Evolutionary conservation across 2,113 vertebrate genomes (phyloP).

Genomic region (Daboia siamensis): DNA sequence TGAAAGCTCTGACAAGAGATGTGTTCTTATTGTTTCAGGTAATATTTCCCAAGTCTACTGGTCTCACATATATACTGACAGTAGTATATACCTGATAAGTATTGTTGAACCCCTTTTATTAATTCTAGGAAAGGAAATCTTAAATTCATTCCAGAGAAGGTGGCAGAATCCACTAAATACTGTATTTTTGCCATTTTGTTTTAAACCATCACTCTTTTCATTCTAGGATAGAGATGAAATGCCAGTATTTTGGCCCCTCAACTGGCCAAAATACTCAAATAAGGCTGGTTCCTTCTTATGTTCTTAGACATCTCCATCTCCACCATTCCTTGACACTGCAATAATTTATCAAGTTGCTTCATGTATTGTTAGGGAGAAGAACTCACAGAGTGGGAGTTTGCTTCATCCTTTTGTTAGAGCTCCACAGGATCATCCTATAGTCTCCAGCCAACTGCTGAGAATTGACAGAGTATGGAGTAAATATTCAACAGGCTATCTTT

Average conservation of each 20-base stretch:
- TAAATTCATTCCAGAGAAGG: background rate
- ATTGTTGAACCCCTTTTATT: fast-evolving
- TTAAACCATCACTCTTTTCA: background rate
- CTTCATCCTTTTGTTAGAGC: constrained; percentile 76
- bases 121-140: background rate
- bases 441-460: constrained; percentile 83
- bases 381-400: constrained; percentile 66
- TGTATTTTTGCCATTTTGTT: background rate
- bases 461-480: constrained; percentile 70
- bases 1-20: constrained; percentile 16
- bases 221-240: background rate
- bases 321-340: constrained; percentile 68
- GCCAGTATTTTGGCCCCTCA: background rate
- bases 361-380: constrained; percentile 71
- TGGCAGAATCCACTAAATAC: background rate
- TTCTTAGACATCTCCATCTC: constrained; percentile 75
- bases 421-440: constrained; percentile 72
- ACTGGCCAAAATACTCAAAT: constrained; percentile 46
- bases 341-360: constrained; percentile 82
- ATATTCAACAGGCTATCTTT: constrained; percentile 74
- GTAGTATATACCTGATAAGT: background rate
- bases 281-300: constrained; percentile 60
- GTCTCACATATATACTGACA: constrained; percentile 35
- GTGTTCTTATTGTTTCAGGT: constrained; percentile 52
- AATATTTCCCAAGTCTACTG: constrained; percentile 31